phyloP scores from a whole-genome alignment of 2,797 vertebrate genomes.

The Pagetopsis macropterus region DNA sequence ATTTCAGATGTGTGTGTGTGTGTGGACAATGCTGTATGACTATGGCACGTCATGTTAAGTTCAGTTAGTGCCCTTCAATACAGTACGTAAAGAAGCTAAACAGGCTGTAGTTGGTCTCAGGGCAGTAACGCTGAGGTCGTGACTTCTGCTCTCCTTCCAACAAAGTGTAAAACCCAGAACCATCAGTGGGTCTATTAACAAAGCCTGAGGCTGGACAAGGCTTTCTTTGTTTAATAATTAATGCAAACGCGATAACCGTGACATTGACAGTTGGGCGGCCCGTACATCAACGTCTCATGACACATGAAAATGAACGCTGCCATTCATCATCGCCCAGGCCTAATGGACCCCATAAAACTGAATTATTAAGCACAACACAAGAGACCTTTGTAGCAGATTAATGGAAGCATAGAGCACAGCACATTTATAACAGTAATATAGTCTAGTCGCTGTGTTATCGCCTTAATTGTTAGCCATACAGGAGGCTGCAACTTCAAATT shows the following conservation, averaged over 20 bases:
- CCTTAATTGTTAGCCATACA: conserved; percentile 48
- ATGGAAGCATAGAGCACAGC: conserved; percentile 58
- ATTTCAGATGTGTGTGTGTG: not conserved
- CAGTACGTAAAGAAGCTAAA: conserved; percentile 9
- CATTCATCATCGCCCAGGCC: conserved; percentile 70
- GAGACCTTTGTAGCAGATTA: conserved; percentile 75
- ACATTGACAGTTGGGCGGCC: conserved; percentile 69
- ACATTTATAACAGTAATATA: conserved; percentile 55
- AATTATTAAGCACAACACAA: conserved; percentile 77
- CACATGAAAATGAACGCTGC: conserved; percentile 71
- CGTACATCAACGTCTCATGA: conserved; percentile 63
- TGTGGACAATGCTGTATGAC: conserved; percentile 7
- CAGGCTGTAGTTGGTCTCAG: conserved; percentile 35
- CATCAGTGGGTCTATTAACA: conserved; percentile 70
- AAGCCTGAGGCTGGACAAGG: conserved; percentile 62
- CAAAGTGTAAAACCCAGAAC: conserved; percentile 59
- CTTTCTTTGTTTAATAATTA: conserved; percentile 78
- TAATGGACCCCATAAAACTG: conserved; percentile 74
- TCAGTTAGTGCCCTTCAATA: conserved; percentile 22
- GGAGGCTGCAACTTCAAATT: conserved; percentile 35
- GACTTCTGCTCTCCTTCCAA: conserved; percentile 68
- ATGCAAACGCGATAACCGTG: conserved; percentile 78
- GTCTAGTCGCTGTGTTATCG: conserved; percentile 51
- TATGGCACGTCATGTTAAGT: conserved; percentile 1
- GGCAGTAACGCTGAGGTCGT: conserved; percentile 54